These are phyloP conservation scores for Alentia gelatinosa DNA, from an alignment of 2,888 invertebrate genomes.

Conservation along the genomic window DNA sequence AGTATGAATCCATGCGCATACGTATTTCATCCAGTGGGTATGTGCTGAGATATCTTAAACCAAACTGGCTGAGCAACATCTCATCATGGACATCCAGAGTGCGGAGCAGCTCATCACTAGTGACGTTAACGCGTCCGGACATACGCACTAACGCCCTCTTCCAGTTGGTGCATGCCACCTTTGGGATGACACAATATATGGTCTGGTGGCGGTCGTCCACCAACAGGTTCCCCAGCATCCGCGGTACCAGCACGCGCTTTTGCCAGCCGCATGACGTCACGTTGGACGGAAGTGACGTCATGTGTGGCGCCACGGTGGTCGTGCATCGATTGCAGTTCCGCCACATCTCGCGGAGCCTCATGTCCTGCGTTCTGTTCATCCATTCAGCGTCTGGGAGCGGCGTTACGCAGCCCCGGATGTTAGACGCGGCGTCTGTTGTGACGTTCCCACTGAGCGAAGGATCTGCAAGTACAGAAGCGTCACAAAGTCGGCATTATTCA, in stretches of 20 bases:
- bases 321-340: slow-evolving; percentile 45
- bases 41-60: slow-evolving; percentile 72
- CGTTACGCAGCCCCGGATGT: not conserved
- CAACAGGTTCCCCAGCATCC: slow-evolving; percentile 87
- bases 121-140: not conserved
- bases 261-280: slow-evolving; percentile 49
- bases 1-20: slow-evolving; percentile 87
- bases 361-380: slow-evolving; percentile 44
- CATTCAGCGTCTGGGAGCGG: not conserved
- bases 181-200: slow-evolving; percentile 97
- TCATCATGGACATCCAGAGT: slow-evolving; percentile 50
- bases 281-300: slow-evolving; percentile 44
- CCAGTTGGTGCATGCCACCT: slow-evolving; percentile 96
- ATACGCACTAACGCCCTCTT: slow-evolving; percentile 81
- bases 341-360: slow-evolving; percentile 46
- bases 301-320: slow-evolving; percentile 23
- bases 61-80: not conserved
- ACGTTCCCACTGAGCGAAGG: not conserved
- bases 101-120: not conserved
- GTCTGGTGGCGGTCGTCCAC: slow-evolving; percentile 91
- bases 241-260: slow-evolving; percentile 34
- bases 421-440: not conserved
- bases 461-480: not conserved
- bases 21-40: slow-evolving; percentile 85
- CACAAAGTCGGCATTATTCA: not conserved